A percentile compares a stretch with the other conserved stretches of the same genome.
Conservation (phyloP, 2,113 vertebrate genomes). For the Thryonomys swinderianus region DNA sequence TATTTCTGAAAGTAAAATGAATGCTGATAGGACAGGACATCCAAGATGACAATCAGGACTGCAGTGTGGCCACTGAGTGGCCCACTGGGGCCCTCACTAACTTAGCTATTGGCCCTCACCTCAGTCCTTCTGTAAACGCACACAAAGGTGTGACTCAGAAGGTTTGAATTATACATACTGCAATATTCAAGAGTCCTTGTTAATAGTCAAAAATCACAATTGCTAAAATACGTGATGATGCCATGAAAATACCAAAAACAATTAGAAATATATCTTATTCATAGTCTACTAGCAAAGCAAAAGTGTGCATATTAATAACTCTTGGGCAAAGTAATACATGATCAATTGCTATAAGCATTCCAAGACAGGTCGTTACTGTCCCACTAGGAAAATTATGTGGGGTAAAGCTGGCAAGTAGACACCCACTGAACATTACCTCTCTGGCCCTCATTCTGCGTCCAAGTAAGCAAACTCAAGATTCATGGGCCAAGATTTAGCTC, state of each 20-base stretch:
- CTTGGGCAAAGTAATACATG: background rate
- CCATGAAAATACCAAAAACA: slow-evolving; percentile 22
- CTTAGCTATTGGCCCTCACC: background rate
- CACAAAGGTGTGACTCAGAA: background rate
- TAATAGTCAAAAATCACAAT: background rate
- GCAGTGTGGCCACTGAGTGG: background rate
- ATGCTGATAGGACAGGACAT: no score
- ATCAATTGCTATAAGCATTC: slow-evolving; percentile 18
- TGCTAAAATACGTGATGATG: background rate
- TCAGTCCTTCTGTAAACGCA: background rate
- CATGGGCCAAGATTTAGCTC: no score
- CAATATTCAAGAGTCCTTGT: background rate
- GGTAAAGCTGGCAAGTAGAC: background rate
- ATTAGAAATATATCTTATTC: slow-evolving; percentile 17
- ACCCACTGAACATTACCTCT: background rate
- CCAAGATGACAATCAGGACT: background rate
- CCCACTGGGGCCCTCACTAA: background rate
- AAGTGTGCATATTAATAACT: background rate
- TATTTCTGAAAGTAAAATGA: slow-evolving; percentile 28
- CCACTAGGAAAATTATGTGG: background rate
- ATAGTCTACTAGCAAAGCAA: slow-evolving; percentile 1
- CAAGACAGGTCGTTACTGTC: background rate
- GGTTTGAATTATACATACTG: background rate
- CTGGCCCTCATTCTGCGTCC: background rate
- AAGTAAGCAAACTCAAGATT: background rate